Evolutionary conservation across 2,888 invertebrate species (phyloP), one percentile per base, ranked within the genome.

Genomic region (Diploptera punctata): DNA sequence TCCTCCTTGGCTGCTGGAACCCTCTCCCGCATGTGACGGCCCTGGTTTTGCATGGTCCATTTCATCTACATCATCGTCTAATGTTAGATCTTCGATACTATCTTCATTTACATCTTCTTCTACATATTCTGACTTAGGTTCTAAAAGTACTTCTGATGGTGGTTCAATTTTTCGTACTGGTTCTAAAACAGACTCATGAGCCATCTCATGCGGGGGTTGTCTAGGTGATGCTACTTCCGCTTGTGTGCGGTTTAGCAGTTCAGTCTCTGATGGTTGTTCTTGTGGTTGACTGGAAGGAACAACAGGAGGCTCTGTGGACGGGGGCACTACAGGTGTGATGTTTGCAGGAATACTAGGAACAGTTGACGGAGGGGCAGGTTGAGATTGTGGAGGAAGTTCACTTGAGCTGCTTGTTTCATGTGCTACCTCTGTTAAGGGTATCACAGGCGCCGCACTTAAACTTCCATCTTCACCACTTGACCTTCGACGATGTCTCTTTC

Each of bases 71-170:
- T 94, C 94, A 82, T 94, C 93, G 67, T 80, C 93, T 74, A 93
- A 84, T 76, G 94, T 94, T 82, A 94, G 89, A 84, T 94, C 94
- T 85, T 94, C 94, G 79, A 94, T 92, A 79, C 90, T 90, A 80
- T 91, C 91, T 79, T 91, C 91, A 80, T 88, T 88, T 81, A 84
- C 83, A 76, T 86, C 85, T 79, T 90, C 91, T 76, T 91, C 91
- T 78, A 89, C 86, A 82, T 89, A 90, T 86, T 91, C 91, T 84
- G 90, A 87, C 87, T 91, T 91, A 83, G 91, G 91, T 86, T 91
- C 90, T 81, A 91, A 84, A 26, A 91, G 84, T 57, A 75, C 67
- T 75, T 75, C 74, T 21, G 74, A 44, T n/a, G 61, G 70, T 21
- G 74, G 73, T 68, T 74, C 74, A 43, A 70, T 60, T 70, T 74